Percentiles rank a stretch among this genome's conserved stretches.
Evolutionary conservation across 2,888 invertebrate species (phyloP).

Genomic region (Dyspetes luteomarginatus): DNA sequence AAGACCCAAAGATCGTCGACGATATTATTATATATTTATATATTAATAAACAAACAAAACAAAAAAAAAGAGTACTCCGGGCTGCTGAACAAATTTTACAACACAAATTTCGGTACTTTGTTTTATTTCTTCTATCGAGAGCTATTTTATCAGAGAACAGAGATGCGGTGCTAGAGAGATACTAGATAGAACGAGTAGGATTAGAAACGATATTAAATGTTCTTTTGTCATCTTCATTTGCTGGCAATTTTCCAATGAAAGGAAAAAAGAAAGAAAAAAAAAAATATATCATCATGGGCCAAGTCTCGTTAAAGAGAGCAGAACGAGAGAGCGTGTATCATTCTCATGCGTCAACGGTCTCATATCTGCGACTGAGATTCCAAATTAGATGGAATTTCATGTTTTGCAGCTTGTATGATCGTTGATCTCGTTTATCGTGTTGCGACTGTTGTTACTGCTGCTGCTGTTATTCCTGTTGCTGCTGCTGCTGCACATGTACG

Average conservation of each 20-base stretch:
- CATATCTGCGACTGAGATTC: constrained; percentile 8
- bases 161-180: constrained; percentile 26
- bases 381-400: constrained; percentile 16
- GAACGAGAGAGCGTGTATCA: constrained; percentile 33
- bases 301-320: constrained; percentile 50
- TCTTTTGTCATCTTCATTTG: constrained; percentile 21
- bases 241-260: constrained; percentile 64
- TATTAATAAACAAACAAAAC: not conserved
- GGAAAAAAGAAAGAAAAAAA: constrained; percentile 41
- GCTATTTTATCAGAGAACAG: constrained; percentile 50
- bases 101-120: constrained; percentile 50
- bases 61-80: constrained; percentile 20
- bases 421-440: not conserved
- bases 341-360: constrained; percentile 23
- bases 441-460: not conserved
- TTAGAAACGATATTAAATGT: constrained; percentile 7
- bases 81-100: constrained; percentile 52
- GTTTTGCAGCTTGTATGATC: not conserved
- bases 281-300: constrained; percentile 28
- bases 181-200: not conserved
- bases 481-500: not conserved
- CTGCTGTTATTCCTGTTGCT: not conserved
- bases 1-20: constrained; percentile 9
- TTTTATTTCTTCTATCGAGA: constrained; percentile 47
- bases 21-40: not conserved